phyloP scores from a whole-genome alignment of 30 jellyfish, hydroid and myxozoan genomes.

The Phacellophora camtschatica region DNA sequence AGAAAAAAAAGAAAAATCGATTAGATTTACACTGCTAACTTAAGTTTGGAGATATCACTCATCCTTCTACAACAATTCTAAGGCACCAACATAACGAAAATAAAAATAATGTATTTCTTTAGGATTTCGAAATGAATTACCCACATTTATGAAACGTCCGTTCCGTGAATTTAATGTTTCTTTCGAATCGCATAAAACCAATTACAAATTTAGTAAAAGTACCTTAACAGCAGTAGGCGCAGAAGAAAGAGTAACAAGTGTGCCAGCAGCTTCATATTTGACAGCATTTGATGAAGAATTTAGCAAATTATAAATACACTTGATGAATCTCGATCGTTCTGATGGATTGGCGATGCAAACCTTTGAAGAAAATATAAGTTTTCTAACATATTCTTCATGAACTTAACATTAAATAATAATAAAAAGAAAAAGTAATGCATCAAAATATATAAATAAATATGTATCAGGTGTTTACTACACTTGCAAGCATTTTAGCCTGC shows the following conservation, averaged over 20 bases:
- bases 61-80: no score
- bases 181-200: no score
- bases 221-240: conserved; percentile 99
- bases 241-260: conserved; percentile 96
- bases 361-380: not conserved
- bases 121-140: no score
- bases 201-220: not conserved
- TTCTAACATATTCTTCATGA: no score
- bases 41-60: no score
- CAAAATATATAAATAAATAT: not conserved
- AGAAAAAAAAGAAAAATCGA: not conserved
- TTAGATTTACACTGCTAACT: no score
- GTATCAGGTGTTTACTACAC: conserved; percentile 77
- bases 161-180: no score
- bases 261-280: conserved; percentile 99
- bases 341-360: conserved; percentile 99
- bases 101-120: no score
- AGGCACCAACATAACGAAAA: no score
- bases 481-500: conserved; percentile 34
- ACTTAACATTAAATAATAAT: no score
- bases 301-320: conserved; percentile 91
- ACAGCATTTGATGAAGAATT: conserved; percentile 98
- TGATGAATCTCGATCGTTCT: conserved; percentile 95
- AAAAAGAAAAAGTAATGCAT: not conserved
- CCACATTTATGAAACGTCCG: no score